Conservation (phyloP, 2,797 vertebrate species). For the Sebastes wilsoni region DNA sequence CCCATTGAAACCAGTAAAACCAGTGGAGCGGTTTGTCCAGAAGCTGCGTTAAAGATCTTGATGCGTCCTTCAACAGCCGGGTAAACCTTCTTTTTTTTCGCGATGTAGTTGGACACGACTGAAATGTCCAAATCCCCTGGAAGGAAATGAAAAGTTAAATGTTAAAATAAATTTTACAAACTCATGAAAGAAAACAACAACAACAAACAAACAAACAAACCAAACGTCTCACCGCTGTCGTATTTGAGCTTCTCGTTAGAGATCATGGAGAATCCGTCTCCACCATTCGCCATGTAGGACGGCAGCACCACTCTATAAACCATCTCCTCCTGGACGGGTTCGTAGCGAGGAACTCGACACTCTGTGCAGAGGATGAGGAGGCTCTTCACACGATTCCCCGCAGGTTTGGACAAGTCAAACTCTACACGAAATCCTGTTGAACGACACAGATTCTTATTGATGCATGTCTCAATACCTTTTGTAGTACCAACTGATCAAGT, state of each 20-base stretch:
- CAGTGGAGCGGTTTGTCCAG: neutral
- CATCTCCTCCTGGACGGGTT: constrained; percentile 77
- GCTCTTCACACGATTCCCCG: constrained; percentile 79
- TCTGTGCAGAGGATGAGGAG: constrained; percentile 86
- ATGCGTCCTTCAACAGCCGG: constrained; percentile 90
- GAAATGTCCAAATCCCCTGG: constrained; percentile 88
- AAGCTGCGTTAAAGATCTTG: constrained; percentile 73
- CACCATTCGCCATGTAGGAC: constrained; percentile 85
- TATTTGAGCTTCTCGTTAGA: constrained; percentile 83
- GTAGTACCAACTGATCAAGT: neutral
- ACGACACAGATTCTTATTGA: neutral
- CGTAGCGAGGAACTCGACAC: constrained; percentile 87
- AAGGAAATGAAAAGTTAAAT: constrained; percentile 2
- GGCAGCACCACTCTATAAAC: constrained; percentile 87
- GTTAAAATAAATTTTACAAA: neutral
- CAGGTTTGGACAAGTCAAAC: constrained; percentile 80
- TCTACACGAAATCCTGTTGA: constrained; percentile 87
- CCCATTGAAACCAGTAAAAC: constrained; percentile 36
- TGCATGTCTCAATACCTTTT: neutral
- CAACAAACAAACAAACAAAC: too few species aligned
- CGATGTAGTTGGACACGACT: constrained; percentile 86
- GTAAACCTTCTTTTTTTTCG: constrained; percentile 83
- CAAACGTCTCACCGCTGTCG: constrained; percentile 84
- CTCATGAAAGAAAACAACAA: neutral
- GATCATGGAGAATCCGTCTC: constrained; percentile 90